Evolutionary conservation across 1,140 invertebrate genomes (phyloP).

Genomic region (Zaprionus ornatus): DNA sequence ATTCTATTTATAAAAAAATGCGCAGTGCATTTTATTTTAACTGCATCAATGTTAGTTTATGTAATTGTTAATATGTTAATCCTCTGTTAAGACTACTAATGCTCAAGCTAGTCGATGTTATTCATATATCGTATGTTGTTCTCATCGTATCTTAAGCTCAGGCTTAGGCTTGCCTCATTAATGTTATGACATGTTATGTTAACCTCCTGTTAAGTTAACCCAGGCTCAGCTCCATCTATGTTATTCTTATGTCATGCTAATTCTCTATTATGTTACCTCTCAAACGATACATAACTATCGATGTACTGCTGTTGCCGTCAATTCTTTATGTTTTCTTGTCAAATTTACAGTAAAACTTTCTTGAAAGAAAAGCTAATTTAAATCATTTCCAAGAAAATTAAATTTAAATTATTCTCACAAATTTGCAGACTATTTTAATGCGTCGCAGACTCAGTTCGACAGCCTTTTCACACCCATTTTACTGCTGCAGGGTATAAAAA

Average conservation of each 20-base stretch:
- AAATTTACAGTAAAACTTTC: not conserved
- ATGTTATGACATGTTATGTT: not conserved
- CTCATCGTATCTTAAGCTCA: too few species aligned
- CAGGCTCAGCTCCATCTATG: not conserved
- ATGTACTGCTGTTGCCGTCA: not conserved
- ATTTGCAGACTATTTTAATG: not conserved
- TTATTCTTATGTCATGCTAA: too few species aligned
- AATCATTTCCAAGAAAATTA: not conserved
- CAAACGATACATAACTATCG: not conserved
- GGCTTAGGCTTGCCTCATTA: too few species aligned
- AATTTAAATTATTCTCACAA: not conserved
- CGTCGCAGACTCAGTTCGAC: not conserved
- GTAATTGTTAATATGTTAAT: too few species aligned
- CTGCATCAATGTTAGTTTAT: too few species aligned
- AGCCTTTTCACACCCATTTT: not conserved
- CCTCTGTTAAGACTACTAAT: too few species aligned
- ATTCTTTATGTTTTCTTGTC: not conserved
- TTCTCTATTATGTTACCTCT: too few species aligned
- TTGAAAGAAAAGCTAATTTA: not conserved
- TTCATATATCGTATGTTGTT: too few species aligned
- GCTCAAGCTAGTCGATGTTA: too few species aligned
- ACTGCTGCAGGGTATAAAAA: constrained; percentile 5
- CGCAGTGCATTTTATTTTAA: too few species aligned
- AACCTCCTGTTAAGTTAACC: not conserved
- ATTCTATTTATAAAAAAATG: not conserved